Percentiles rank a stretch among this genome's conserved stretches.
Evolutionary conservation across 2,113 vertebrate genomes (phyloP).

Genomic region (Odobenus rosmarus): DNA sequence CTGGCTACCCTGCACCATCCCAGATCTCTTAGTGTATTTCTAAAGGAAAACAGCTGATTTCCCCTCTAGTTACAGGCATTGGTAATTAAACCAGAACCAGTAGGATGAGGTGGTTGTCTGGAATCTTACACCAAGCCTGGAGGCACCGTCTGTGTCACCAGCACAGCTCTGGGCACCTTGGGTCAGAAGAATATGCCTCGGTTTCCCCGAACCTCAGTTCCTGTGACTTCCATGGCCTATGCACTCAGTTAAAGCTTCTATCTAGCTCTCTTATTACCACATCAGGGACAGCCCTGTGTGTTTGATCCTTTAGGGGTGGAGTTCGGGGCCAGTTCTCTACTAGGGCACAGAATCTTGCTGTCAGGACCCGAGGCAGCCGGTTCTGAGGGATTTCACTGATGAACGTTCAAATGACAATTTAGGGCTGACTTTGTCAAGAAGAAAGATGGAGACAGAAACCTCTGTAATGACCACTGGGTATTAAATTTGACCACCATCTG

Average conservation of each 20-base stretch:
- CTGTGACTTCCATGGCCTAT: not conserved
- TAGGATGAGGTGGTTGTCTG: not conserved
- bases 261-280: not conserved
- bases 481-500: constrained; percentile 49
- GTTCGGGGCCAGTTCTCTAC: fast-evolving
- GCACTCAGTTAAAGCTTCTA: not conserved
- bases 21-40: not conserved
- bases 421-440: not conserved
- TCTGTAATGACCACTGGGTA: constrained; percentile 31
- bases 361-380: not conserved
- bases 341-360: not conserved
- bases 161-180: not conserved
- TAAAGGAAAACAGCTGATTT: not conserved
- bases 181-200: not conserved
- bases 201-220: not conserved
- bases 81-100: not conserved
- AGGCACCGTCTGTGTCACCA: not conserved
- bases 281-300: too few relatives aligned
- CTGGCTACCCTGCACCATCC: fast-evolving
- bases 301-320: not conserved
- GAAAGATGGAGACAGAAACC: constrained; percentile 34
- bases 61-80: not conserved
- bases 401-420: not conserved
- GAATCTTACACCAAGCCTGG: not conserved
- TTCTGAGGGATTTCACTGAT: not conserved